Evolutionary conservation across 30 jellyfish, hydroid and myxozoan species (phyloP), one percentile per base, ranked within the genome.

Genomic region (Haliclystus octoradiatus): DNA sequence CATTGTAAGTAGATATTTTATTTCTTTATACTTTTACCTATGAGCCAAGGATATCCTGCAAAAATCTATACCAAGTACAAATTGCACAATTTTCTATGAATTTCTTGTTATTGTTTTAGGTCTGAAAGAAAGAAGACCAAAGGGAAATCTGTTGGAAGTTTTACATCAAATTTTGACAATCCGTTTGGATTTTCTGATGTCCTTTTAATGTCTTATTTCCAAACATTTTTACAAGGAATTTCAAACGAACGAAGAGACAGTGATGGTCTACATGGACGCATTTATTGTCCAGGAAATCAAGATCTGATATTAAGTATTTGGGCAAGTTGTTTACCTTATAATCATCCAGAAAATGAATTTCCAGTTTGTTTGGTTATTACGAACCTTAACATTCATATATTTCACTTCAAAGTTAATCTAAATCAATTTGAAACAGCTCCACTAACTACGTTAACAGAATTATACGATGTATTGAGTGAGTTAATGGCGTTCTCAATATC

Each of bases 261-360:
- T 0, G 51, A 78, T 28, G 78, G 79, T 52, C 34, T 78, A 63
- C 69, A 73, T 49, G 94, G 79, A 49, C 49, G 69, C 26, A 66
- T 74, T 22, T 73, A 71, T 3, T 40, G 28, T 14, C 78, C 72
- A 26, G 63, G 73, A 2, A 71, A 33, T 2, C 96, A 86, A 65
- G 92, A 79, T 62, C 79, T 74, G 3, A 49, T 86, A 9, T 62
- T 86, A 23, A 63, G 74, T 60, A 26, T 71, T 3, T 86, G 96
- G 96, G 96, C 74, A n/a, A 94, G 96, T 0, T 86, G 96, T 53
- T 40, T 86, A 46, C 94, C 96, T 47, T 86, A 86, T 70, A 52
- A 78, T 0, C 78, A 76, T 72, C 96, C 96, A 2, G 96, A 86
- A 50, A 94, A 86, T 52, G 96, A 86, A 62, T 80, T 86, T 1